Percentiles rank a stretch among this genome's conserved stretches.
Conservation (phyloP, 2,888 invertebrate genomes). For the Nephrotoma appendiculata region DNA sequence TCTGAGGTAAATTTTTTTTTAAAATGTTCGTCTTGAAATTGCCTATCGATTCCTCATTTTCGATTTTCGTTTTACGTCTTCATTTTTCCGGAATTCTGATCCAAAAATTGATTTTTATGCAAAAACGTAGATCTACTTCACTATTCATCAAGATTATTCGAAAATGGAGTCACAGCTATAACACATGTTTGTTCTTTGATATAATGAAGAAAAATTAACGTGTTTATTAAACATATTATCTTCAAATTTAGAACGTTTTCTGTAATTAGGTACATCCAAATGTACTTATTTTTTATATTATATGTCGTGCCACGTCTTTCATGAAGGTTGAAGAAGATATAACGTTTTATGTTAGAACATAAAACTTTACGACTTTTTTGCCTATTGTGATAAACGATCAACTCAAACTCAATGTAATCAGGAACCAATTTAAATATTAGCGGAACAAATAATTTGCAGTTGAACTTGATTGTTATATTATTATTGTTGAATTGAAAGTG, state of each 20-base stretch:
- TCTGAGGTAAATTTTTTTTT: too few species aligned
- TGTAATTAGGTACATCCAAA: not conserved
- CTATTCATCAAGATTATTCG: too few species aligned
- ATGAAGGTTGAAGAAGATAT: not conserved
- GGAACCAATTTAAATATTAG: not conserved
- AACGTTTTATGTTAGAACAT: not conserved
- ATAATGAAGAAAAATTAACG: too few species aligned
- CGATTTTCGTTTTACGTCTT: too few species aligned
- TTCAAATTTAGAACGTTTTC: not conserved
- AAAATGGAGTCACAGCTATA: too few species aligned
- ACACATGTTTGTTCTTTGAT: too few species aligned
- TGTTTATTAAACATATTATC: not conserved
- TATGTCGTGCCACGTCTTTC: not conserved
- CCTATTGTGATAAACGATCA: not conserved
- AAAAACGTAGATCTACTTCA: too few species aligned
- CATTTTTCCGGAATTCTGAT: too few species aligned
- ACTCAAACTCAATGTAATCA: not conserved
- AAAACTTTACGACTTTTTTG: not conserved
- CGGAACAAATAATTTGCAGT: not conserved
- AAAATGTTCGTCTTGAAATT: too few species aligned
- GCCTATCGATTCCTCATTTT: too few species aligned
- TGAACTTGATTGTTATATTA: not conserved
- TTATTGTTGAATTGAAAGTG: not conserved
- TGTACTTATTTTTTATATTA: not conserved
- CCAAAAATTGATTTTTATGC: too few species aligned